Base-by-base conservation (phyloP, 2,113 vertebrate genomes). In the Petrocephalus microphthalmus region DNA sequence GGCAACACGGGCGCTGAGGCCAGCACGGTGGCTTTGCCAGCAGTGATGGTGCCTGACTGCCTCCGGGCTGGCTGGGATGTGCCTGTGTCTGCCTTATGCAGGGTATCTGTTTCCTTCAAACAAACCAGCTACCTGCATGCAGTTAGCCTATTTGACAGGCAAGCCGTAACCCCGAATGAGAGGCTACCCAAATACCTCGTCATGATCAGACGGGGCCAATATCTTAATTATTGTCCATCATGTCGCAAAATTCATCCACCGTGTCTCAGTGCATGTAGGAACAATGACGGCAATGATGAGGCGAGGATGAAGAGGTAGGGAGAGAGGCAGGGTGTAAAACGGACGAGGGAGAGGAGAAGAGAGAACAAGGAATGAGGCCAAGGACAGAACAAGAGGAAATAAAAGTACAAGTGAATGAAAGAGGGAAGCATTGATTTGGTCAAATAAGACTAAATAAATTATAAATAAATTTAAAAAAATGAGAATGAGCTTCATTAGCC, bases 171-270 rank as follows among this genome's bases (percentile, higher is more conserved):
- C 25, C 25, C 25, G 6, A 67, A 15, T 33, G 64, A 71, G 25
- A 71, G 33, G 64, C 25, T 7, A 2, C 64, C n/a, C 7, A 74
- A 1, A 22, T 37, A 4, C 67, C 29, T 1, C 5, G 5, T 37
- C 33, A 29, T 78, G 71, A 78, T 7, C 71, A 78, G 25, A 2
- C 33, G 19, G 42, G 71, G 33, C 71, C 71, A 78, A 42, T 7
- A 42, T 17, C 42, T 78, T 0, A 42, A 78, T 78, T 19, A 19
- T 74, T 42, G 67, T 49, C 71, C 78, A 83, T 54, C 87, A 87
- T 82, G 53, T 89, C 91, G 92, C 90, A 89, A 84, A 90, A 90
- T 91, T 74, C 15, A 42, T 78, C 33, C 17, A 19, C 37, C 71
- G 33, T 90, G 8, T 0, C 33, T 74, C 67, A 17, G 13, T 74